These are phyloP conservation scores for Microctonus aethiopoides DNA, from an alignment of 2,888 invertebrate species.

Conservation along the genomic window DNA sequence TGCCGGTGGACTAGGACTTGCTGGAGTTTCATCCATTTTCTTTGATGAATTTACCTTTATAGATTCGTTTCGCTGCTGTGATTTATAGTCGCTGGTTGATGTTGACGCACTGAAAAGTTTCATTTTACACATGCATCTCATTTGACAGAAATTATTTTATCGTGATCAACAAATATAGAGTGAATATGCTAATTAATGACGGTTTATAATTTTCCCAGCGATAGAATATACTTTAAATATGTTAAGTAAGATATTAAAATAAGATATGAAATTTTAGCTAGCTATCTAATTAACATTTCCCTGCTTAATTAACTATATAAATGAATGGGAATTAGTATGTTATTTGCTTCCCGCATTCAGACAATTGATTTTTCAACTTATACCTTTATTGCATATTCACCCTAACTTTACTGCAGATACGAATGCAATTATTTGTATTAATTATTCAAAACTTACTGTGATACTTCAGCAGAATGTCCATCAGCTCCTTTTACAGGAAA, in stretches of 20 bases:
- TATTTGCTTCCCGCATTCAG: no score
- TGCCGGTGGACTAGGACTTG: slow-evolving; percentile 67
- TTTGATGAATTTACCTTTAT: neutral
- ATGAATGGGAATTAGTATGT: no score
- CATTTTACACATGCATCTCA: slow-evolving; percentile 9
- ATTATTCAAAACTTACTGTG: slow-evolving; percentile 34
- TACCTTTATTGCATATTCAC: no score
- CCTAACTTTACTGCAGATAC: neutral
- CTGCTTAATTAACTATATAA: no score
- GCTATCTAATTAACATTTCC: no score
- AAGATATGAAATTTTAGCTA: no score
- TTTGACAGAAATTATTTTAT: neutral
- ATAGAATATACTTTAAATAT: no score
- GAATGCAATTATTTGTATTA: neutral
- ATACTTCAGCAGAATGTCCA: neutral
- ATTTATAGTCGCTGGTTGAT: slow-evolving; percentile 14
- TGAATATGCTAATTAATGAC: no score
- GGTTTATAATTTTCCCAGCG: no score
- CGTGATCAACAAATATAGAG: neutral
- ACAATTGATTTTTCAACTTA: no score
- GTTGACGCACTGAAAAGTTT: slow-evolving; percentile 28
- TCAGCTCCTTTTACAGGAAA: slow-evolving; percentile 43
- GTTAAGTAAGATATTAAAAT: no score
- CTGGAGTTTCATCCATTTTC: slow-evolving; percentile 63
- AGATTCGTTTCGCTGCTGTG: neutral